Base-by-base conservation (phyloP, 2,113 vertebrate genomes). In the Microcebus tavaratra region DNA sequence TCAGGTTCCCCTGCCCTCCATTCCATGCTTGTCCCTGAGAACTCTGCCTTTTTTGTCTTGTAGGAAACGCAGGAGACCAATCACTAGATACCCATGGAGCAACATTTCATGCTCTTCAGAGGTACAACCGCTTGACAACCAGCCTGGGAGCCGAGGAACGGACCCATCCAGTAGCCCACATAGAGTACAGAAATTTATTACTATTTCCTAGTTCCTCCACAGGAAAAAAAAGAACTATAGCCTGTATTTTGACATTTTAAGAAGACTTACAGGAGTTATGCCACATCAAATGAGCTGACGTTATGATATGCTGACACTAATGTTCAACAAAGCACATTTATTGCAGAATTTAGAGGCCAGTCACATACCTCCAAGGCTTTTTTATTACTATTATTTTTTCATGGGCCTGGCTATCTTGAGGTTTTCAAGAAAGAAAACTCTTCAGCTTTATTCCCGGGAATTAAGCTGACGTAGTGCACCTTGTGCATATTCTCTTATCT, bases 271-370 rank as follows among this genome's bases (percentile, higher is more conserved):
- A 96, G 70, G 81, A 23, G 76, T 93, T 95, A 91, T 82, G 96
- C 78, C 67, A 70, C 72, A 95, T 98, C 95, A 94, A 94, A 94
- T 96, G 68, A 96, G 88, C 75, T 96, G 96, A 88, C 31, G 27
- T 96, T 97, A 88, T 91, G 96, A 97, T 96, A 97, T 36, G 81
- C 59, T 96, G 97, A 96, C 95, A 98, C 90, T 98, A 98, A 97
- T 90, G 94, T 97, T 88, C 97, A 97, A 79, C 89, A 97, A 97
- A 97, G 88, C 34, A 80, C 3, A 96, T n/a, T 82, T 98, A 98
- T 93, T 97, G 84, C 82, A 97, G 95, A 97, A 97, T 98, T 97
- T 96, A 97, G 96, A 98, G 68, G 97, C 97, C 79, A 79, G 96
- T 96, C 97, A 98, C 85, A 96, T 61, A 97, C 61, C 20, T 61